These are phyloP conservation scores for Eilema depressum DNA, from an alignment of 2,888 invertebrate genomes.

Conservation along the genomic window DNA sequence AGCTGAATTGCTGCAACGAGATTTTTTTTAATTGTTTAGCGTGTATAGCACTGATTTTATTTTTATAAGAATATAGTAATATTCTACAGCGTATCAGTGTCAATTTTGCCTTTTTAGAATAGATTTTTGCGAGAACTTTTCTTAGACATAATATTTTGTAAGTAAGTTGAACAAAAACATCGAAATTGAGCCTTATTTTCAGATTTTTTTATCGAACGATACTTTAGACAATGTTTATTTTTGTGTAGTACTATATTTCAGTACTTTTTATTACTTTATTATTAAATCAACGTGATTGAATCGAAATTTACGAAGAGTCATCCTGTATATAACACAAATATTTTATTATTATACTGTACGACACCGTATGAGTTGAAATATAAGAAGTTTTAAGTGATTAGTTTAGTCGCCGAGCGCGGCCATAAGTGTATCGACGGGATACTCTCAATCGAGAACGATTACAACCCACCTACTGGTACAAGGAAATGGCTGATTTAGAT, in stretches of 20 bases:
- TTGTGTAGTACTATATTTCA: no score
- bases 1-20: neutral
- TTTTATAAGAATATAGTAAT: neutral
- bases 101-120: neutral
- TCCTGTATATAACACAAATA: neutral
- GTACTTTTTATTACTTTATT: neutral
- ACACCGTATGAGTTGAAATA: neutral
- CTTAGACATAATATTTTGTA: neutral
- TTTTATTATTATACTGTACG: neutral
- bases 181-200: neutral
- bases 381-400: neutral
- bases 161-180: neutral
- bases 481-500: slow-evolving; percentile 23
- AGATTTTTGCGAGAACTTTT: neutral
- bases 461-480: slow-evolving; percentile 65
- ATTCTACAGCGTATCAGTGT: neutral
- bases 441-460: slow-evolving; percentile 12
- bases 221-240: neutral
- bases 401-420: neutral
- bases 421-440: slow-evolving; percentile 2
- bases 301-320: neutral
- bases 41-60: neutral
- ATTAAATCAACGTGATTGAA: no score
- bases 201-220: neutral
- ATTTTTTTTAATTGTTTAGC: neutral